These are phyloP conservation scores for Pelvicachromis taeniatus DNA, from an alignment of 2,113 vertebrate genomes.

Conservation along the genomic window DNA sequence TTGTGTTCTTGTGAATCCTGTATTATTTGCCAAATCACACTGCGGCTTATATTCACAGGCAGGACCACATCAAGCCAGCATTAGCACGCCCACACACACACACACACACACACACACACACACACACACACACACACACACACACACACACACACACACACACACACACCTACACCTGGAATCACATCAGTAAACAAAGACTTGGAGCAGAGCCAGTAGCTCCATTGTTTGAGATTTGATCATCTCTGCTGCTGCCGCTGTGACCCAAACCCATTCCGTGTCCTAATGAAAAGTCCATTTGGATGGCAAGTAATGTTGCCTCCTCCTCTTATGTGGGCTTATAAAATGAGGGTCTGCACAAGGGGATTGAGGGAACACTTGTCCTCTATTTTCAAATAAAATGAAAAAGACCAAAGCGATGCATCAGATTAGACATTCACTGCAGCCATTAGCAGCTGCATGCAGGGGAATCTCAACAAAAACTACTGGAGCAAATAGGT, in stretches of 20 bases:
- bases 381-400: conserved; percentile 3
- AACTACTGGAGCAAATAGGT: background rate
- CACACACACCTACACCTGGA: conserved; percentile 26
- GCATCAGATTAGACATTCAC: conserved; percentile 27
- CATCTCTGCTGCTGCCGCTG: conserved; percentile 8
- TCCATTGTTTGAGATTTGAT: conserved; percentile 53
- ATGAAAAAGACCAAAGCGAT: background rate
- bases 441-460: background rate
- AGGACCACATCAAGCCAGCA: background rate
- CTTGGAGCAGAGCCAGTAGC: conserved; percentile 24
- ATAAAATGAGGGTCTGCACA: background rate
- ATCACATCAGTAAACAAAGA: conserved; percentile 37
- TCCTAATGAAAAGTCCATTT: conserved; percentile 61
- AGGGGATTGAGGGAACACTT: background rate
- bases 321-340: conserved; percentile 10
- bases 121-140: background rate
- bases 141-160: background rate
- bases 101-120: background rate
- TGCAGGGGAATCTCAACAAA: background rate
- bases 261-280: conserved; percentile 26
- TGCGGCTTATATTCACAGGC: background rate
- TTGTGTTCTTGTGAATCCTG: background rate
- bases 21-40: background rate
- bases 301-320: background rate
- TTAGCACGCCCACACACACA: background rate